Percentiles rank a stretch among this genome's conserved stretches.
Evolutionary conservation across 2,113 vertebrate genomes (phyloP).

Genomic region (Xiphophorus hellerii): DNA sequence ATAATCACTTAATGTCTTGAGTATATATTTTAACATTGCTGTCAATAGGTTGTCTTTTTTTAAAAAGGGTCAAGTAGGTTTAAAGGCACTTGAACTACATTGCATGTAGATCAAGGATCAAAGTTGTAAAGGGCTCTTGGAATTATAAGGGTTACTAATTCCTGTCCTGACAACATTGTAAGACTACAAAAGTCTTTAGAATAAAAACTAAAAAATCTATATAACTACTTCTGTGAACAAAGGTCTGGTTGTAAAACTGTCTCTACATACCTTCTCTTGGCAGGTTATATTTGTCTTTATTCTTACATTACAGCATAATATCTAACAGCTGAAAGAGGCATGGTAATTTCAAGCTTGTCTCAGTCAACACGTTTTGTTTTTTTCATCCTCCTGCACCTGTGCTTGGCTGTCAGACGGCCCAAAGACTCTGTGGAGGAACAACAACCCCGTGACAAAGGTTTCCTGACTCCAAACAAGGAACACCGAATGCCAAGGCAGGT

Average conservation of each 20-base stretch:
- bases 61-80: not conserved
- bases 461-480: slow-evolving; percentile 31
- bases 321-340: slow-evolving; percentile 26
- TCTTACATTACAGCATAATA: not conserved
- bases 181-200: not conserved
- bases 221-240: not conserved
- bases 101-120: not conserved
- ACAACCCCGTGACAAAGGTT: slow-evolving; percentile 64
- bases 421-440: slow-evolving; percentile 58
- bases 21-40: not conserved
- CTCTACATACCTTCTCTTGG: not conserved
- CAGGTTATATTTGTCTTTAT: not conserved
- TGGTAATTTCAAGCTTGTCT: slow-evolving; percentile 37
- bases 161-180: not conserved
- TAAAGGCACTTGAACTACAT: not conserved
- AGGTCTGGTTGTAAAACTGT: not conserved
- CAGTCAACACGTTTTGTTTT: slow-evolving; percentile 68
- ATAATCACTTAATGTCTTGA: not conserved
- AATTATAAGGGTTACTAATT: no score
- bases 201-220: not conserved
- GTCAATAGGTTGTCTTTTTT: not conserved
- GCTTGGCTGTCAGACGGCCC: slow-evolving; percentile 66
- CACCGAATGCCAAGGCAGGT: slow-evolving; percentile 70
- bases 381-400: slow-evolving; percentile 75
- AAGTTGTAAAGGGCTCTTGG: no score